Evolutionary conservation across 2,888 invertebrate species (phyloP).

Genomic region (Parthenolecanium corni): DNA sequence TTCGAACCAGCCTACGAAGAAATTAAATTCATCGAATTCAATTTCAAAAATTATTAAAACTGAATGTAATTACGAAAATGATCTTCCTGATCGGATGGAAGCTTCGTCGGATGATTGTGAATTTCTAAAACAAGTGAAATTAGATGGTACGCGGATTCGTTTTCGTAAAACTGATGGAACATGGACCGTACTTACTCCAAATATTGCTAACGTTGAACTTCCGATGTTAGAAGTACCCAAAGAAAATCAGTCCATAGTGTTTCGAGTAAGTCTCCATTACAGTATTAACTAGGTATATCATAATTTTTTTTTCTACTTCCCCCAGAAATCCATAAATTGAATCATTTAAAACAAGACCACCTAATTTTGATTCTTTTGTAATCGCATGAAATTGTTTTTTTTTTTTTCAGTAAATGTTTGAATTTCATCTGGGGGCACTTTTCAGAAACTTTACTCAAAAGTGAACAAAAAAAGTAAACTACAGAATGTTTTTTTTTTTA

Average conservation of each 20-base stretch:
- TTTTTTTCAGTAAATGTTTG: too few species aligned
- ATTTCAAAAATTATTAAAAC: neutral
- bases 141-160: neutral
- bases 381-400: too few species aligned
- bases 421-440: too few species aligned
- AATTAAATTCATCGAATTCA: neutral
- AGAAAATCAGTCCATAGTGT: neutral
- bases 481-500: too few species aligned
- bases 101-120: neutral
- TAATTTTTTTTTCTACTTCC: neutral
- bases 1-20: neutral
- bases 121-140: neutral
- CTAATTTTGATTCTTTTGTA: too few species aligned
- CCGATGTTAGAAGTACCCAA: neutral
- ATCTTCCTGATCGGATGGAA: neutral
- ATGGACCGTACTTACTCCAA: neutral
- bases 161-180: neutral
- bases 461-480: too few species aligned
- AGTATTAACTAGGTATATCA: too few species aligned
- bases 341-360: too few species aligned
- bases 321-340: neutral
- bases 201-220: neutral
- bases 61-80: neutral
- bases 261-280: conserved; percentile 2
- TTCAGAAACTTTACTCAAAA: too few species aligned